phyloP scores from a whole-genome alignment of 2,888 invertebrate genomes.

The Lepetodrilus schrolli region DNA sequence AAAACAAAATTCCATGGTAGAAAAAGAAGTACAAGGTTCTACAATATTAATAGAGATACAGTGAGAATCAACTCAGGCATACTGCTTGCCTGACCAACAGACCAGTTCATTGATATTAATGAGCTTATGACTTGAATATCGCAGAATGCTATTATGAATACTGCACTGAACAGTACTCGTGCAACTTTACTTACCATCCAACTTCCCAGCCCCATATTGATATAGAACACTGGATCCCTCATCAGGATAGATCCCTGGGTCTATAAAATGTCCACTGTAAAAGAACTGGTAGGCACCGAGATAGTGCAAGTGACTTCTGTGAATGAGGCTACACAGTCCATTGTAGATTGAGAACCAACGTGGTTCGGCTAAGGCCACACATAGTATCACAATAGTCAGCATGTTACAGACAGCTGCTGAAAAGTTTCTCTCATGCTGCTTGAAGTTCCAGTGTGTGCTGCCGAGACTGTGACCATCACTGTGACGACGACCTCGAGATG shows the following conservation, averaged over 20 bases:
- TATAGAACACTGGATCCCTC: constrained; percentile 46
- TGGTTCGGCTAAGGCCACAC: constrained; percentile 83
- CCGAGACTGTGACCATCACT: constrained; percentile 33
- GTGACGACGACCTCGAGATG: constrained; percentile 41
- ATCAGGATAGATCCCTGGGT: constrained; percentile 36
- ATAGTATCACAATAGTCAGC: constrained; percentile 82
- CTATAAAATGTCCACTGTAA: constrained; percentile 78
- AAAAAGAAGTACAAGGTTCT: too few species aligned
- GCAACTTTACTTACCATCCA: constrained; percentile 67
- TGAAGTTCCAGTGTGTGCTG: constrained; percentile 46
- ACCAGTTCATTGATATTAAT: too few species aligned
- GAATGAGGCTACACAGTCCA: constrained; percentile 78
- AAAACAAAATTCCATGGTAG: too few species aligned
- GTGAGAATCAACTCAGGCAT: too few species aligned
- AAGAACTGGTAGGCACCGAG: constrained; percentile 82
- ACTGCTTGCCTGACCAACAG: too few species aligned
- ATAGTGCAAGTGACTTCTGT: constrained; percentile 46
- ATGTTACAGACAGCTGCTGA: constrained; percentile 83
- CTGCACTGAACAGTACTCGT: too few species aligned
- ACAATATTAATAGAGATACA: too few species aligned
- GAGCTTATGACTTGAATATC: too few species aligned
- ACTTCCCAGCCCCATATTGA: constrained; percentile 56
- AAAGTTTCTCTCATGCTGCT: constrained; percentile 82
- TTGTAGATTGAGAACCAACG: constrained; percentile 84
- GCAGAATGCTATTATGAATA: too few species aligned